Evolutionary conservation across 2,113 vertebrate species (phyloP).

Genomic region (Cyprinodon brontotheroides): DNA sequence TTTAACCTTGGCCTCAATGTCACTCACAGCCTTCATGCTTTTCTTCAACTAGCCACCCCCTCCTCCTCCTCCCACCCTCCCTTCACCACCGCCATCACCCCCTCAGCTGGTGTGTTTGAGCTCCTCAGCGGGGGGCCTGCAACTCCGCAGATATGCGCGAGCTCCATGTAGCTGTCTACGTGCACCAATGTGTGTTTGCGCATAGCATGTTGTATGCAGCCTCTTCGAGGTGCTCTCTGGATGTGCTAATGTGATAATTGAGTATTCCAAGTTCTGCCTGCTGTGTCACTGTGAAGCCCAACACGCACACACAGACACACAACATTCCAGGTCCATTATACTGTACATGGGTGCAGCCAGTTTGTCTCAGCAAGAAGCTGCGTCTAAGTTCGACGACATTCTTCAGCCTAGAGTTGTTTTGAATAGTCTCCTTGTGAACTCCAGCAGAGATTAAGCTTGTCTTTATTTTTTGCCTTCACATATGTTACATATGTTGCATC

Average conservation of each 20-base stretch:
- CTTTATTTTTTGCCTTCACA: slow-evolving; percentile 18
- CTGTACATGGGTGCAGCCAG: too few species aligned
- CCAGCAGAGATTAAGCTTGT: slow-evolving; percentile 32
- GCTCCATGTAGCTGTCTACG: slow-evolving; percentile 26
- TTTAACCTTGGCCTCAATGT: slow-evolving; percentile 79
- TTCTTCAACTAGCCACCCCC: slow-evolving; percentile 44
- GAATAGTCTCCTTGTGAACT: slow-evolving; percentile 51
- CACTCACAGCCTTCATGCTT: slow-evolving; percentile 59
- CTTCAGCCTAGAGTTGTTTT: slow-evolving; percentile 43
- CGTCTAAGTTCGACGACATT: slow-evolving; percentile 44
- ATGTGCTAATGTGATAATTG: slow-evolving; percentile 80
- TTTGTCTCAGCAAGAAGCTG: slow-evolving; percentile 65
- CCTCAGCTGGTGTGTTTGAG: slow-evolving; percentile 71
- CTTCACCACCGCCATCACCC: slow-evolving; percentile 43
- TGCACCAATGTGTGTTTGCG: slow-evolving; percentile 18
- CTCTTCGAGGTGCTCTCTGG: slow-evolving; percentile 59
- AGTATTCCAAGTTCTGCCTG: slow-evolving; percentile 68
- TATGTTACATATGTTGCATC: slow-evolving; percentile 11
- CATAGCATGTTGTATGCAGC: slow-evolving; percentile 40
- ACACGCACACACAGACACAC: neutral
- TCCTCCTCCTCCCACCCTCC: slow-evolving; percentile 18
- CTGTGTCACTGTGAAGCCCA: slow-evolving; percentile 56
- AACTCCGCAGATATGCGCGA: slow-evolving; percentile 62
- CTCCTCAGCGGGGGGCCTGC: slow-evolving; percentile 71
- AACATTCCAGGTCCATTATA: too few species aligned